Evolutionary conservation across 2,113 vertebrate genomes (phyloP).

Genomic region (Corvus moneduloides): DNA sequence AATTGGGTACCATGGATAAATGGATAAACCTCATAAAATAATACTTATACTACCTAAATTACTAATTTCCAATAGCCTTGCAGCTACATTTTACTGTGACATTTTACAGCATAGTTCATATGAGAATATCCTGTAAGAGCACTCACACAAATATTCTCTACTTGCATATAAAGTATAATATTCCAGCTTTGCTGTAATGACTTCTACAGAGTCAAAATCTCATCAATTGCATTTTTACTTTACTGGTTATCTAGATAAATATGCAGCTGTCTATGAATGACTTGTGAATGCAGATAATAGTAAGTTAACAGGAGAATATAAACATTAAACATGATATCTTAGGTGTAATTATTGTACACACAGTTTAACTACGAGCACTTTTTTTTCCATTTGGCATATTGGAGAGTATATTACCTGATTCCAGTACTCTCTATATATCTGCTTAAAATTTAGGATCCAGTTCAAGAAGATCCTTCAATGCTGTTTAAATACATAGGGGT

Average conservation of each 20-base stretch:
- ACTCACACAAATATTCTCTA: background rate
- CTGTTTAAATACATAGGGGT: background rate
- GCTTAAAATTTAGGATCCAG: background rate
- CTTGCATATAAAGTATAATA: background rate
- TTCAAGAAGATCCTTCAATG: background rate
- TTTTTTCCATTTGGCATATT: background rate
- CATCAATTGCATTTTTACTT: background rate
- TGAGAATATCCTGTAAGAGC: background rate
- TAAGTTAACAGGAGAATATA: background rate
- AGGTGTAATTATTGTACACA: background rate
- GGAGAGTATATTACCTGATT: background rate
- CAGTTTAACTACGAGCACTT: background rate
- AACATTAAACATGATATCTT: background rate
- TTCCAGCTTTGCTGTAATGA: background rate
- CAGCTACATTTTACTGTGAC: constrained; percentile 23
- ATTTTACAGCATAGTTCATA: constrained; percentile 16
- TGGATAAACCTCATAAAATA: background rate
- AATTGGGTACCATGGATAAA: background rate
- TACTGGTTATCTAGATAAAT: constrained; percentile 1
- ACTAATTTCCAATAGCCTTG: constrained; percentile 19
- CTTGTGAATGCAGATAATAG: background rate
- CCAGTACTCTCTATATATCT: background rate
- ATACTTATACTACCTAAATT: constrained; percentile 21
- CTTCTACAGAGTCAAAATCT: background rate
- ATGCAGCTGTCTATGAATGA: background rate